Evolutionary conservation across 2,113 vertebrate genomes (phyloP).

Genomic region (Chroicocephalus ridibundus): DNA sequence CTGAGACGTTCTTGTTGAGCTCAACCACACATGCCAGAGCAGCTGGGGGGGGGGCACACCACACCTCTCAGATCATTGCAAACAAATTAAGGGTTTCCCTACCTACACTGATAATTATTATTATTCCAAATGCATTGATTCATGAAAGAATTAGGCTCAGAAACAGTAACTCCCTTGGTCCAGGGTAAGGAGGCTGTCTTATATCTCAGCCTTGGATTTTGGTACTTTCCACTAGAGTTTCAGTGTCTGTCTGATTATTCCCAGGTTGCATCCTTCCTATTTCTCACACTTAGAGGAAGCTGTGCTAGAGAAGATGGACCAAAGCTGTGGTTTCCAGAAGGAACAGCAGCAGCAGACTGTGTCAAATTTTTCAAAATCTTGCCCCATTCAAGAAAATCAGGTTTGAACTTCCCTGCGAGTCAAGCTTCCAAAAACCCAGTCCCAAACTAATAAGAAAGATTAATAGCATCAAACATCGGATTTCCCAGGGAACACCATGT

Average conservation of each 20-base stretch:
- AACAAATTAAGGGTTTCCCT: constrained; percentile 5
- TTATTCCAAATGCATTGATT: constrained; percentile 15
- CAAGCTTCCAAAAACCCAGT: not conserved
- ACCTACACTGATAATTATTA: not conserved
- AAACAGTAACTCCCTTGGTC: not conserved
- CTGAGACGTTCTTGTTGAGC: not conserved
- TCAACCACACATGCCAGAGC: not conserved
- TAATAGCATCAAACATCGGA: not conserved
- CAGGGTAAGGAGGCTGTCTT: not conserved
- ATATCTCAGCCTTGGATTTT: not conserved
- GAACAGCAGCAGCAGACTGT: not conserved
- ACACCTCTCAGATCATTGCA: not conserved
- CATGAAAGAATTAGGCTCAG: not conserved
- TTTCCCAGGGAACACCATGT: not conserved
- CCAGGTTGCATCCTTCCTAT: not conserved
- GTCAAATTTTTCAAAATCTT: not conserved
- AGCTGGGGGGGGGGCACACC: not conserved
- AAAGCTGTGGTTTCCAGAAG: not conserved
- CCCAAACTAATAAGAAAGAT: not conserved
- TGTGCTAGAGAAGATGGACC: not conserved
- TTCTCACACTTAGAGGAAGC: not conserved
- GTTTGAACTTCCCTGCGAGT: not conserved
- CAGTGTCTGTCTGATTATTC: not conserved
- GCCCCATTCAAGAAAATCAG: not conserved
- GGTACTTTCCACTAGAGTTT: not conserved